phyloP scores from a whole-genome alignment of 2,113 vertebrate genomes.

The Scatophagus argus region DNA sequence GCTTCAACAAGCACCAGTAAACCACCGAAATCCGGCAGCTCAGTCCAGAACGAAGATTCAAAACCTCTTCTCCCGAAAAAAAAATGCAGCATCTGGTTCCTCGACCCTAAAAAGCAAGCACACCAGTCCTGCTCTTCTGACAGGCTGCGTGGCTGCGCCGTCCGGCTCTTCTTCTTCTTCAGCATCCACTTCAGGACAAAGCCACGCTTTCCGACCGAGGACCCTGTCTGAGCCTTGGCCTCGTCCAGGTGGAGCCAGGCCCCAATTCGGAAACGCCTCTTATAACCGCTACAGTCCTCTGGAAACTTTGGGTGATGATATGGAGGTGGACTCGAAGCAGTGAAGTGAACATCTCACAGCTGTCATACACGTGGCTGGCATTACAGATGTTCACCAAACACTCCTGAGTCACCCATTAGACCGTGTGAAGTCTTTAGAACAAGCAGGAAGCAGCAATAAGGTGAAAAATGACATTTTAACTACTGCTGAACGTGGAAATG shows the following conservation, averaged over 20 bases:
- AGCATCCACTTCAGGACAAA: background rate
- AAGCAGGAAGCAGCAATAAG: no score
- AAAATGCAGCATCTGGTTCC: fast-evolving
- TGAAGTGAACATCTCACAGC: background rate
- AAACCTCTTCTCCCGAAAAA: background rate
- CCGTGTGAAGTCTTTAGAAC: no score
- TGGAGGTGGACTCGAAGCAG: no score
- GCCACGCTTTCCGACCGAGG: fast-evolving
- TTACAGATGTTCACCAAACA: background rate
- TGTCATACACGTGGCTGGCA: background rate
- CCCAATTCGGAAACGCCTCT: background rate
- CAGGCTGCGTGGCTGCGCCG: fast-evolving
- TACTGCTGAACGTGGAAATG: no score
- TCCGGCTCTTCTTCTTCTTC: background rate
- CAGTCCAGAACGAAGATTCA: background rate
- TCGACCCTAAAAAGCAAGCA: background rate
- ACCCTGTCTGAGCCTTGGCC: background rate
- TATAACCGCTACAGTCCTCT: background rate
- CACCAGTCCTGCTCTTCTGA: background rate
- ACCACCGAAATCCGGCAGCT: background rate
- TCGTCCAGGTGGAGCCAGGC: fast-evolving
- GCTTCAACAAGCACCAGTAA: background rate
- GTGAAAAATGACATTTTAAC: no score
- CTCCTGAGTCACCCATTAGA: no score
- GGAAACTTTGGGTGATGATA: fast-evolving